Evolutionary conservation across 1,140 invertebrate genomes (phyloP).

Genomic region (Ladona fulva): DNA sequence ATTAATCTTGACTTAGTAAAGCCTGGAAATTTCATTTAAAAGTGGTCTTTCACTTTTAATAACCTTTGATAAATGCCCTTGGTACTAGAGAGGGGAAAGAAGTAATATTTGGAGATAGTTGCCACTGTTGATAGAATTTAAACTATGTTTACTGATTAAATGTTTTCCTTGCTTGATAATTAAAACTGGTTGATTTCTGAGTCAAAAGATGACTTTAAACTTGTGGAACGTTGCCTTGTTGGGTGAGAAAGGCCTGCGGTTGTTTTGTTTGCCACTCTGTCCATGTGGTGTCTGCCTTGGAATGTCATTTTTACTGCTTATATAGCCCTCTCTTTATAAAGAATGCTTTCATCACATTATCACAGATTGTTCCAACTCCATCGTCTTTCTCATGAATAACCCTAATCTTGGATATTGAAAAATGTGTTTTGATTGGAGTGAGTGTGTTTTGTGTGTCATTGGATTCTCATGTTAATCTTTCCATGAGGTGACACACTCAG

Average conservation of each 20-base stretch:
- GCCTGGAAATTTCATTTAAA: not conserved
- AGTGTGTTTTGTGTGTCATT: not conserved
- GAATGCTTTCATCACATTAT: not conserved
- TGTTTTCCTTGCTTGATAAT: no score
- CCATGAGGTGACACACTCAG: not conserved
- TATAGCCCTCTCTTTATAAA: not conserved
- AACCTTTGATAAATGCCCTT: not conserved
- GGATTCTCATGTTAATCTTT: not conserved
- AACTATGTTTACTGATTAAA: no score
- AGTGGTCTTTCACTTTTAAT: conserved; percentile 4
- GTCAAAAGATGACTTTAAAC: not conserved
- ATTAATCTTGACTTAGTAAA: not conserved
- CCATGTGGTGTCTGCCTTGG: not conserved
- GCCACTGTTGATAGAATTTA: no score
- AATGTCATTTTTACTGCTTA: not conserved
- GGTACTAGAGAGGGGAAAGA: no score
- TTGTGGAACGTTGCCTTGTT: not conserved
- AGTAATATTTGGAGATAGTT: no score
- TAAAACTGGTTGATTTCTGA: not conserved
- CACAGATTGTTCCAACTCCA: not conserved
- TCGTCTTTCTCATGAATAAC: not conserved
- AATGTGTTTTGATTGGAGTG: not conserved
- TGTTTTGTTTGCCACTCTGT: conserved; percentile 1
- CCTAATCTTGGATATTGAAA: not conserved
- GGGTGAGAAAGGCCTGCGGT: not conserved